Percentiles rank a stretch among this genome's conserved stretches.
These are phyloP conservation scores for Boloria euphrosyne DNA, from an alignment of 2,888 invertebrate genomes.

Conservation along the genomic window DNA sequence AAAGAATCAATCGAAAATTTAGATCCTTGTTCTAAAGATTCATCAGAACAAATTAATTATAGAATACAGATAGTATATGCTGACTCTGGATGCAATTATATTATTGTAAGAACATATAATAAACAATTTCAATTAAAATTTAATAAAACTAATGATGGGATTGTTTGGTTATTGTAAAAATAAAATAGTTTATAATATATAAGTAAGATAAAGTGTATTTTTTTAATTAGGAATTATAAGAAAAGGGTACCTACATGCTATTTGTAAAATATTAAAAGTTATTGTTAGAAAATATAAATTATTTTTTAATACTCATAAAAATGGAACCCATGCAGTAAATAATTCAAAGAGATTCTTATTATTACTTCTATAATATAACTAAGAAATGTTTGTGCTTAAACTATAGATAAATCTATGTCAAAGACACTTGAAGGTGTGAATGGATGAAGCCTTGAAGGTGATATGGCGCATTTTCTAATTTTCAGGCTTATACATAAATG, in stretches of 20 bases:
- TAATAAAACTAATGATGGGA: conserved; percentile 43
- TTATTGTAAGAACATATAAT: conserved; percentile 47
- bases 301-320: no score
- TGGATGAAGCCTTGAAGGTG: no score
- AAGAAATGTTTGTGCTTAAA: no score
- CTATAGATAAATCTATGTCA: no score
- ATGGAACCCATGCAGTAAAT: no score
- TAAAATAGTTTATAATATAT: background rate
- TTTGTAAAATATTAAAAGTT: conserved; percentile 2
- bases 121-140: conserved; percentile 46
- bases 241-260: background rate
- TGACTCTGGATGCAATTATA: conserved; percentile 42
- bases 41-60: conserved; percentile 58
- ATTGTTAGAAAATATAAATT: background rate
- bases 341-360: no score
- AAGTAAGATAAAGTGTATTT: background rate
- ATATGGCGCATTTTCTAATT: no score
- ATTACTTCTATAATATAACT: no score
- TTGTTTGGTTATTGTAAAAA: conserved; percentile 36
- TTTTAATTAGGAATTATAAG: conserved; percentile 26
- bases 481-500: no score
- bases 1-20: conserved; percentile 55
- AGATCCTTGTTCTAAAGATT: conserved; percentile 50
- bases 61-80: conserved; percentile 57
- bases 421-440: no score